Percentiles rank a stretch among this genome's conserved stretches.
These are phyloP conservation scores for Nothocercus nigrocapillus DNA, from an alignment of 2,113 vertebrate species.

Conservation along the genomic window DNA sequence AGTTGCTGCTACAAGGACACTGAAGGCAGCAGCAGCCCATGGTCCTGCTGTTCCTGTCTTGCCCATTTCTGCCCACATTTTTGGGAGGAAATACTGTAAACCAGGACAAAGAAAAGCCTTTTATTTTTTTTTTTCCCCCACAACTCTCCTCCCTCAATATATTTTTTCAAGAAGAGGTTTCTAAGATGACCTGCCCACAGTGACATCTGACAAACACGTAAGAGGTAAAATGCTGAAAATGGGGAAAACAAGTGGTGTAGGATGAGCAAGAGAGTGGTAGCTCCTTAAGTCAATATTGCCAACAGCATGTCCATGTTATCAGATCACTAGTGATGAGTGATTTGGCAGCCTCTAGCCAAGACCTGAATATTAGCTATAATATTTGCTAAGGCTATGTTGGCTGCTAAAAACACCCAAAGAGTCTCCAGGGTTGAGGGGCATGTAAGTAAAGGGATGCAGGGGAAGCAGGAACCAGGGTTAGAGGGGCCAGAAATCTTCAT, in stretches of 20 bases:
- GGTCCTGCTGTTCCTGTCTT: neutral
- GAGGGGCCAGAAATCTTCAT: neutral
- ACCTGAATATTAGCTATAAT: neutral
- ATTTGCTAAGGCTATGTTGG: neutral
- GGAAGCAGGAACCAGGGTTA: fast-evolving
- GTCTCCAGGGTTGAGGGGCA: neutral
- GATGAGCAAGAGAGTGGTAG: neutral
- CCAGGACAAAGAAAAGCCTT: neutral
- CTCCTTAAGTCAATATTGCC: fast-evolving
- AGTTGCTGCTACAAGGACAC: neutral
- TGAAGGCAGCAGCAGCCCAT: neutral
- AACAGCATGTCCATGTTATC: neutral
- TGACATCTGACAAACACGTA: neutral
- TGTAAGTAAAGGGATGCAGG: neutral
- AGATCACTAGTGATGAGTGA: neutral
- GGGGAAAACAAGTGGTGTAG: neutral
- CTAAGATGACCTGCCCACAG: neutral
- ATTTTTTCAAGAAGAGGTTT: neutral
- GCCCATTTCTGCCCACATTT: neutral
- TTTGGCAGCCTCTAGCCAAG: neutral
- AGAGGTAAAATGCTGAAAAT: neutral
- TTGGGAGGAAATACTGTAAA: neutral
- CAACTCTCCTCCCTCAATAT: neutral
- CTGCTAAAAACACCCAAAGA: neutral
- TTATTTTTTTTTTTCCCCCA: neutral